A percentile compares a stretch with the other conserved stretches of the same genome.
phyloP scores from a whole-genome alignment of 2,888 invertebrate species.

The Amphipoea oculea region DNA sequence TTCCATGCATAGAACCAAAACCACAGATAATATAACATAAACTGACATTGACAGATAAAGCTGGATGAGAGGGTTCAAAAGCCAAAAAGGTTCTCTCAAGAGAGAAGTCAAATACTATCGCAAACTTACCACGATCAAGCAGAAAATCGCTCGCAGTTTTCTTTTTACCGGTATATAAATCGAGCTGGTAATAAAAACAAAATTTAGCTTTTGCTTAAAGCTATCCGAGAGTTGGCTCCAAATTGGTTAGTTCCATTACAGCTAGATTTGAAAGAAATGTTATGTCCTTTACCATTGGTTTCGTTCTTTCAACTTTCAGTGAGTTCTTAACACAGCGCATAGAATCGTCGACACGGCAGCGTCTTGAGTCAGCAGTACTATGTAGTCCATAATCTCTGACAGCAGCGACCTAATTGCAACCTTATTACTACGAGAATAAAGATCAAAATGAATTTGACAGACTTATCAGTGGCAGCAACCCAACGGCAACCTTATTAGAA shows the following conservation, averaged over 20 bases:
- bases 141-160: constrained; percentile 34
- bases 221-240: constrained; percentile 77
- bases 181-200: constrained; percentile 67
- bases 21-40: background rate
- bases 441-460: background rate
- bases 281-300: constrained; percentile 69
- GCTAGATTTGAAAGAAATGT: constrained; percentile 78
- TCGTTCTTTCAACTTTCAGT: constrained; percentile 27
- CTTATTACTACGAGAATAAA: background rate
- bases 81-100: background rate
- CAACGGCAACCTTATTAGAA: background rate
- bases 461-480: background rate
- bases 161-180: constrained; percentile 55
- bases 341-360: background rate
- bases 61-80: background rate
- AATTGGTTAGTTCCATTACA: constrained; percentile 82
- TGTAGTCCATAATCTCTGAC: background rate
- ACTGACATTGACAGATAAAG: constrained; percentile 8
- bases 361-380: background rate
- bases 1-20: background rate
- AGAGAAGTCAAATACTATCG: constrained; percentile 7
- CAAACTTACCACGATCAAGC: constrained; percentile 17
- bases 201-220: constrained; percentile 77
- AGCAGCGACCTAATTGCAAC: background rate
- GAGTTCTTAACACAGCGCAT: constrained; percentile 1